A percentile compares a stretch with the other conserved stretches of the same genome.
phyloP scores from a whole-genome alignment of 2,113 vertebrate genomes.

The Vombatus ursinus region DNA sequence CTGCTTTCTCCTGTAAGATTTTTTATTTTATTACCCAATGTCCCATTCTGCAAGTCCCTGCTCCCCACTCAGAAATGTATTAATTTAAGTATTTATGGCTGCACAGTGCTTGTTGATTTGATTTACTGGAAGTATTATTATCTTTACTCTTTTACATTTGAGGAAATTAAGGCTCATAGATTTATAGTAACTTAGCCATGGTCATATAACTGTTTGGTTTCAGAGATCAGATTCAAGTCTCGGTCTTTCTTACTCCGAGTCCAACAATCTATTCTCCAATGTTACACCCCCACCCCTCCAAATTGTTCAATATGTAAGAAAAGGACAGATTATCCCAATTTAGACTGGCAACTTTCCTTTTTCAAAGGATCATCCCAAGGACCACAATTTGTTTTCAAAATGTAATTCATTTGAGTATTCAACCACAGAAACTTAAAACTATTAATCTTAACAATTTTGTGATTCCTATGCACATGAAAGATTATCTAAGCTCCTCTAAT shows the following conservation, averaged over 20 bases:
- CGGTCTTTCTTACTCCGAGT: too few species aligned
- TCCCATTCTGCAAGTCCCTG: neutral
- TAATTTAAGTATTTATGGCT: neutral
- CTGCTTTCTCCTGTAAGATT: neutral
- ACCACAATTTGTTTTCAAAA: neutral
- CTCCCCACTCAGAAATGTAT: neutral
- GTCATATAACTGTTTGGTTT: too few species aligned
- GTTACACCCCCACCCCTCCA: too few species aligned
- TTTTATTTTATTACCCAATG: neutral
- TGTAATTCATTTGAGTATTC: slow-evolving; percentile 6
- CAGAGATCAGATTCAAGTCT: too few species aligned
- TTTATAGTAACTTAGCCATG: too few species aligned
- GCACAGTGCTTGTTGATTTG: too few species aligned
- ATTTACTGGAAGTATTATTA: too few species aligned
- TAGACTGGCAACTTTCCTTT: neutral
- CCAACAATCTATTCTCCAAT: too few species aligned
- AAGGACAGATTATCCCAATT: too few species aligned
- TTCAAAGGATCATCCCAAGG: neutral
- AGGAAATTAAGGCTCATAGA: too few species aligned
- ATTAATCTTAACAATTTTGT: slow-evolving; percentile 54
- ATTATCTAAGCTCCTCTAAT: slow-evolving; percentile 45
- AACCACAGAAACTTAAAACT: neutral
- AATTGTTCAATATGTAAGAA: too few species aligned
- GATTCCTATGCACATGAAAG: neutral
- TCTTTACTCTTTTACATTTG: too few species aligned